These are phyloP conservation scores for Gallinago nigripennis DNA, from an alignment of 2,797 vertebrate genomes.

Conservation along the genomic window DNA sequence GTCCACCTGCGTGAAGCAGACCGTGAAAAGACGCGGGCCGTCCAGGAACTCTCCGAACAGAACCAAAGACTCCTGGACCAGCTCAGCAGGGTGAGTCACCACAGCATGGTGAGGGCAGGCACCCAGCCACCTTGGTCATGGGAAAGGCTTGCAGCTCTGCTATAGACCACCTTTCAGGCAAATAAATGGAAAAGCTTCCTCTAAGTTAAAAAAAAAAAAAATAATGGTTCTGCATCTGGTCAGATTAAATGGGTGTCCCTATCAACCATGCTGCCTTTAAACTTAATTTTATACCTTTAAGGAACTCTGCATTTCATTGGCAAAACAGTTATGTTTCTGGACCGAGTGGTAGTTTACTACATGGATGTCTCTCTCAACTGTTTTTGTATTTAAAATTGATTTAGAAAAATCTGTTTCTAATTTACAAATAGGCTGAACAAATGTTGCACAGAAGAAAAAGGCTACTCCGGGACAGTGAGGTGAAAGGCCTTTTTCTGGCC, in stretches of 20 bases:
- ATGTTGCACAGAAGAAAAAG: neutral
- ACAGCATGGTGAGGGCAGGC: neutral
- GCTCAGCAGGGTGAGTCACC: conserved; percentile 90
- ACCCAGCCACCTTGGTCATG: neutral
- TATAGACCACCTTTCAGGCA: neutral
- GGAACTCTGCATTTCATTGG: neutral
- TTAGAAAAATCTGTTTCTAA: neutral
- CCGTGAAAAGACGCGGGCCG: conserved; percentile 88
- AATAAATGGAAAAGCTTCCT: neutral
- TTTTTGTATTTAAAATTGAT: neutral
- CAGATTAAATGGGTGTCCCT: neutral
- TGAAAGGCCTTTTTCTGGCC: neutral
- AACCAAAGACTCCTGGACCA: conserved; percentile 97
- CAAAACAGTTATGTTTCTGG: neutral
- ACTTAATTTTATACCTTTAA: neutral
- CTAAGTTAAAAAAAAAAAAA: neutral
- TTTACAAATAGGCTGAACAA: conserved; percentile 18
- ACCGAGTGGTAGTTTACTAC: neutral
- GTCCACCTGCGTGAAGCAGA: conserved; percentile 90
- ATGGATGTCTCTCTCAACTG: neutral
- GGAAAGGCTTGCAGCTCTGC: neutral
- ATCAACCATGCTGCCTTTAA: neutral
- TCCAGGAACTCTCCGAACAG: conserved; percentile 95
- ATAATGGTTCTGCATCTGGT: neutral
- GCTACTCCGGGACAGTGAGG: neutral